phyloP scores from a whole-genome alignment of 1,140 invertebrate genomes.

The Philopotamus ludificatus region DNA sequence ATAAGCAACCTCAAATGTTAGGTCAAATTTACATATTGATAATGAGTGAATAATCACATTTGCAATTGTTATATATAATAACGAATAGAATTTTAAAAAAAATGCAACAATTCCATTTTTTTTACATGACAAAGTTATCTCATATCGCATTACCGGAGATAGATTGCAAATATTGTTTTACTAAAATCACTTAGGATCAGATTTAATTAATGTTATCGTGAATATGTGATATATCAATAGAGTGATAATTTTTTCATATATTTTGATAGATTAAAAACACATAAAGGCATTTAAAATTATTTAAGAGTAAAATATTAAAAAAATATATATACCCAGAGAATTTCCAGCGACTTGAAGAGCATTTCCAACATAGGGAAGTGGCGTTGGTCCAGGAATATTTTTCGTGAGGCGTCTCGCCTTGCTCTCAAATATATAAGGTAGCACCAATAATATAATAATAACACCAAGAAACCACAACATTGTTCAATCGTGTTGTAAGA shows the following conservation, averaged over 20 bases:
- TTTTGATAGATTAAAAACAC: not conserved
- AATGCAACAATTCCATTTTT: no score
- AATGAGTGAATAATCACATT: no score
- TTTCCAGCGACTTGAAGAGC: not conserved
- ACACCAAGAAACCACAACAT: not conserved
- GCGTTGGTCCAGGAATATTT: not conserved
- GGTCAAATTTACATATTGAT: no score
- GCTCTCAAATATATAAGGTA: not conserved
- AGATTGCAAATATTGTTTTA: not conserved
- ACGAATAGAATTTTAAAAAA: no score
- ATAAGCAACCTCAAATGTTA: no score
- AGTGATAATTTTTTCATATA: not conserved
- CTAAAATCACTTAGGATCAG: not conserved
- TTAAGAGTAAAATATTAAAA: not conserved
- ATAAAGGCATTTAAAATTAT: not conserved
- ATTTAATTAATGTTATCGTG: not conserved
- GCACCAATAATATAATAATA: not conserved
- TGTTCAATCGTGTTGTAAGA: no score
- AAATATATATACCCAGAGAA: conserved; percentile 4
- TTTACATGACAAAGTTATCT: no score
- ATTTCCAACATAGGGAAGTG: conserved; percentile 7
- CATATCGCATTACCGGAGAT: no score
- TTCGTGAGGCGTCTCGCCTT: not conserved
- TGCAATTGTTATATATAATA: no score
- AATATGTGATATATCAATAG: not conserved